Percentiles rank a stretch among this genome's conserved stretches.
Evolutionary conservation across 2,113 vertebrate genomes (phyloP).

Genomic region (Hyla sarda): DNA sequence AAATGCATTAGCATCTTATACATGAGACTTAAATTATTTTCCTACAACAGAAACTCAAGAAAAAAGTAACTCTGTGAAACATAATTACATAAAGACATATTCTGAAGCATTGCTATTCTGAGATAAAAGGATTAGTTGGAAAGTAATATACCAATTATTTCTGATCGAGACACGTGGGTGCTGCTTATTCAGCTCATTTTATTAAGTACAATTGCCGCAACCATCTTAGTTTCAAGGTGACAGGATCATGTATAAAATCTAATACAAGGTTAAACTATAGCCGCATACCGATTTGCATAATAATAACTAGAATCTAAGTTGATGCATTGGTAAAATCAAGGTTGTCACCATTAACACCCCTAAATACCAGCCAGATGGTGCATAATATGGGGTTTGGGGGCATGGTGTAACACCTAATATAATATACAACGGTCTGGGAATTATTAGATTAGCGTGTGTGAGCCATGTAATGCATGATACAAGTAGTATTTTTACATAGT

Average conservation of each 20-base stretch:
- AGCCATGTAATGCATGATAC: too few relatives aligned
- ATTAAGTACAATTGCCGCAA: not conserved
- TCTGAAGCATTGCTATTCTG: not conserved
- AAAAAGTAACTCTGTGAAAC: not conserved
- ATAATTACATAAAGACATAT: not conserved
- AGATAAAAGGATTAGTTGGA: slow-evolving; percentile 1
- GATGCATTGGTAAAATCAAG: too few relatives aligned
- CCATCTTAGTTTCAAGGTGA: not conserved
- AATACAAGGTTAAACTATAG: too few relatives aligned
- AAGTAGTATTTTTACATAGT: too few relatives aligned
- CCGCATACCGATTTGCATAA: too few relatives aligned
- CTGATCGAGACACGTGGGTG: not conserved
- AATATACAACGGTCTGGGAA: too few relatives aligned
- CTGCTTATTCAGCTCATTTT: not conserved
- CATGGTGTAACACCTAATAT: too few relatives aligned
- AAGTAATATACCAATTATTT: not conserved
- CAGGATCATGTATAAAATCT: not conserved
- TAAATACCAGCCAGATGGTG: too few relatives aligned
- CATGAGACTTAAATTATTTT: slow-evolving; percentile 4
- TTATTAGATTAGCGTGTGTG: too few relatives aligned
- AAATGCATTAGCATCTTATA: not conserved
- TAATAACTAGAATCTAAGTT: too few relatives aligned
- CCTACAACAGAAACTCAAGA: not conserved
- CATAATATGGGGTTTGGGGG: too few relatives aligned
- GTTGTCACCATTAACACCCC: too few relatives aligned